Conservation (phyloP, 1,140 invertebrate species). For the Nebria ingens region DNA sequence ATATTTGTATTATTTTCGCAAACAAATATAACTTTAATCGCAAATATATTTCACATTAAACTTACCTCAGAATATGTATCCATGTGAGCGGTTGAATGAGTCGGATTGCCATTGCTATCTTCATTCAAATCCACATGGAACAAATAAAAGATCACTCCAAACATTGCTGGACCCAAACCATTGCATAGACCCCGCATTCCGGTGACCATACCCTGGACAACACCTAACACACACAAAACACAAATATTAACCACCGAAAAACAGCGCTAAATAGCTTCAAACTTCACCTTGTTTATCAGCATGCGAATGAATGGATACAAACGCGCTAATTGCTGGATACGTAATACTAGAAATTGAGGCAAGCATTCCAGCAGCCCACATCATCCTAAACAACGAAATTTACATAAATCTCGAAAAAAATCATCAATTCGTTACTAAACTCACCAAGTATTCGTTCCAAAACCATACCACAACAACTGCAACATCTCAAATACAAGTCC, state of each 20-base stretch:
- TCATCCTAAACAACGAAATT: conserved; percentile 63
- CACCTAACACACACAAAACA: conserved; percentile 42
- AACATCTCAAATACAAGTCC: conserved; percentile 94
- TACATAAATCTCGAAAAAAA: background rate
- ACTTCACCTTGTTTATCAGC: conserved; percentile 91
- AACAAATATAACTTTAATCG: background rate
- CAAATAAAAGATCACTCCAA: conserved; percentile 96
- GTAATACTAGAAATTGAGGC: conserved; percentile 92
- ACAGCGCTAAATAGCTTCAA: conserved; percentile 31
- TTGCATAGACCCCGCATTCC: conserved; percentile 90
- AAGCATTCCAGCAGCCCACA: conserved; percentile 95
- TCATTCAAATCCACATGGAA: conserved; percentile 97
- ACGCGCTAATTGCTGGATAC: conserved; percentile 98
- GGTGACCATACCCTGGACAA: conserved; percentile 98
- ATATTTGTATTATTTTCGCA: background rate
- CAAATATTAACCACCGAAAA: conserved; percentile 6
- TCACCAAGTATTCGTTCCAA: conserved; percentile 69
- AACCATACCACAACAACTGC: conserved; percentile 95
- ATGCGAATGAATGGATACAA: conserved; percentile 93
- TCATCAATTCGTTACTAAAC: conserved; percentile 32
- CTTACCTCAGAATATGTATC: conserved; percentile 44
- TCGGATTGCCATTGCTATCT: conserved; percentile 28
- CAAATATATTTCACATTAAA: conserved; percentile 8
- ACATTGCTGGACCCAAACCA: conserved; percentile 88
- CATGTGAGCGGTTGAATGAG: conserved; percentile 58